Evolutionary conservation across 2,888 invertebrate species (phyloP), one percentile per base, ranked within the genome.

Genomic region (Flexamia atlantica): DNA sequence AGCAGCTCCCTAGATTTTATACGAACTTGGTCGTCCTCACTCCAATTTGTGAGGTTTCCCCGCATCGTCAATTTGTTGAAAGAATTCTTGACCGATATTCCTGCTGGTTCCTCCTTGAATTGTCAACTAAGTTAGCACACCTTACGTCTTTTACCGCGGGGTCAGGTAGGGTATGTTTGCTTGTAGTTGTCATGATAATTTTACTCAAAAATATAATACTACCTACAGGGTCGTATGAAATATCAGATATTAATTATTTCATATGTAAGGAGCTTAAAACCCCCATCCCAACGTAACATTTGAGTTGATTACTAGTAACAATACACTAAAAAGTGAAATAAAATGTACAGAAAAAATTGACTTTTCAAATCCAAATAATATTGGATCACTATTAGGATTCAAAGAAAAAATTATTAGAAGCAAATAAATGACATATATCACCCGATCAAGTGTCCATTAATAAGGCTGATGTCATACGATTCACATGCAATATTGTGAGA

Each of bases 161-260:
- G n/a, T n/a, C n/a, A n/a, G n/a, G n/a, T n/a, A n/a, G n/a, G n/a
- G n/a, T n/a, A n/a, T n/a, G n/a, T n/a, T n/a, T n/a, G n/a, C n/a
- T n/a, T n/a, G n/a, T n/a, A n/a, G n/a, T n/a, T n/a, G n/a, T n/a
- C n/a, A n/a, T n/a, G n/a, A n/a, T n/a, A n/a, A n/a, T n/a, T n/a
- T n/a, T n/a, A n/a, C n/a, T n/a, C n/a, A 36, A 30, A 32, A n/a
- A 14, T 68, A 36, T 64, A 20, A 7, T 4, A 12, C 25, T 81
- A 23, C 64, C 80, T 10, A 60, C 28, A 30, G 60, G 81, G 36
- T 32, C 81, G 0, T 81, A 74, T 50, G 53, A 83, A 72, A 72
- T 53, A 9, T 17, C 28, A 14, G 50, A 30, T 28, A 83, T 72
- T 20, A 68, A 82, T 42, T 4, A 23, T 46, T 32, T 30, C 28